Conservation (phyloP, 2,888 invertebrate species). For the Argyresthia goedartella region DNA sequence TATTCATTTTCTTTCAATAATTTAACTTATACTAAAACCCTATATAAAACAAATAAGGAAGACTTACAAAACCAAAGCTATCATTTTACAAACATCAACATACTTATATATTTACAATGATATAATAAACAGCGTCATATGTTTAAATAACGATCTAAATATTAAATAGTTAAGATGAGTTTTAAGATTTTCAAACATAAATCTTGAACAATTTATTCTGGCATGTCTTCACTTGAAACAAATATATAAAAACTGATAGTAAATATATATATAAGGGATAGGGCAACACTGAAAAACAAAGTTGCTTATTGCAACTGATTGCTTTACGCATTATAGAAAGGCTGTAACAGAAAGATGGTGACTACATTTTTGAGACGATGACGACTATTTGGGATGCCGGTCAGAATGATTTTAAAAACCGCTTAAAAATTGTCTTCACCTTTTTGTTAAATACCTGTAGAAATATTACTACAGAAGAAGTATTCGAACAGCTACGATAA, state of each 20-base stretch:
- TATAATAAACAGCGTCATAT: slow-evolving; percentile 14
- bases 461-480: not conserved
- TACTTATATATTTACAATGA: slow-evolving; percentile 54
- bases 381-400: not conserved
- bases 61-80: slow-evolving; percentile 46
- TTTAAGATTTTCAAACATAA: not conserved
- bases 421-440: not conserved
- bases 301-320: no score
- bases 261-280: no score
- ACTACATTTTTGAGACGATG: not conserved
- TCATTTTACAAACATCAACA: slow-evolving; percentile 44
- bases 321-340: no score
- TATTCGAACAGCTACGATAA: no score
- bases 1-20: slow-evolving; percentile 63
- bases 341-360: not conserved
- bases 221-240: no score
- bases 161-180: no score
- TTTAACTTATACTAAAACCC: slow-evolving; percentile 54
- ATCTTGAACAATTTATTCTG: no score
- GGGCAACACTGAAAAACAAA: no score
- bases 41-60: slow-evolving; percentile 66
- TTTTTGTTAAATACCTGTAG: not conserved
- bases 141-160: not conserved
- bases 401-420: no score
- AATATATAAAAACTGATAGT: no score